Evolutionary conservation across 1,140 invertebrate species (phyloP), one percentile per base, ranked within the genome.

Genomic region (Himalopsyche phryganea): DNA sequence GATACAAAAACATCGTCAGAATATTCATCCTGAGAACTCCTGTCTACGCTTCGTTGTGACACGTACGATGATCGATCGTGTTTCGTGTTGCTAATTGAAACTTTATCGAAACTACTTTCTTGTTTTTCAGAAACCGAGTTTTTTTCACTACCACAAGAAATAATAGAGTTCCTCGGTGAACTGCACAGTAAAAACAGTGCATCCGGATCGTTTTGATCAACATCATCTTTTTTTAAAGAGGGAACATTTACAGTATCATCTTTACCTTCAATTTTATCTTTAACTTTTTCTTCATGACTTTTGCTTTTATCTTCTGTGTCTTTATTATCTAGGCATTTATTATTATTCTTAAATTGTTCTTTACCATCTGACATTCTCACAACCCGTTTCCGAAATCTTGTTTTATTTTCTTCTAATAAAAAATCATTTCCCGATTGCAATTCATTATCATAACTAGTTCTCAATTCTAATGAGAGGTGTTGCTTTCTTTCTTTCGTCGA

Each of bases 401-500:
- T 5, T 36, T 50, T 50, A 13, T 36, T 5, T 36, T 18, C n/a
- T 7, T 38, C 7, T 50, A 36, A 19, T 9, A 35, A 15, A 2
- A 11, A 13, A 14, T 28, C 38, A 4, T 20, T 20, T 6, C 9
- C 9, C 6, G 28, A 6, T 20, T 41, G 11, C 14, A 58, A n/a
- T 58, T 55, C 52, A 42, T 53, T 50, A 50, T 71, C 67, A 65
- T 67, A 68, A 58, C 66, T 69, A 7, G 58, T 54, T 63, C 58
- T 68, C 44, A 74, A 63, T 58, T 72, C 66, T 20, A 74, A 65
- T 4, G 71, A 72, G 23, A 71, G 55, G 45, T 50, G 52, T 59
- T 67, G 69, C 56, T 69, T 71, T 44, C 58, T 67, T 46, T 66
- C 66, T 45, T 51, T 47, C 10, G 48, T 23, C 2, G 54, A 53